Conservation (phyloP, 2,113 vertebrate genomes). For the Pelobates fuscus region DNA sequence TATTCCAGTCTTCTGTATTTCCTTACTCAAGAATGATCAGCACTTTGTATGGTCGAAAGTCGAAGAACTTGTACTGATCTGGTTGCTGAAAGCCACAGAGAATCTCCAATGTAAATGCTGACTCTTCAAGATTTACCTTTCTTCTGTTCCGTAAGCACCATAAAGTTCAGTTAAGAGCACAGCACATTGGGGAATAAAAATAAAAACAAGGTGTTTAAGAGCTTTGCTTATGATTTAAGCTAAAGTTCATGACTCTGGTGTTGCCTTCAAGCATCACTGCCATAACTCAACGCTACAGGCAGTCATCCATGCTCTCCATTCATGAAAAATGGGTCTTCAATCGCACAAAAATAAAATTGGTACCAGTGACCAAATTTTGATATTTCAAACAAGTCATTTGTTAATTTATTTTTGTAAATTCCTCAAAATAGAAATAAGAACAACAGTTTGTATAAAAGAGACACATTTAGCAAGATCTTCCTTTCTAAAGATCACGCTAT, state of each 20-base stretch:
- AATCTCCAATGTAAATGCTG: slow-evolving; percentile 39
- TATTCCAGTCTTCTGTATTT: slow-evolving; percentile 38
- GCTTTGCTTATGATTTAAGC: slow-evolving; percentile 45
- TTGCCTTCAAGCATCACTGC: slow-evolving; percentile 29
- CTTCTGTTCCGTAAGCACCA: slow-evolving; percentile 31
- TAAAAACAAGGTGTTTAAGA: slow-evolving; percentile 38
- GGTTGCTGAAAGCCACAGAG: slow-evolving; percentile 21
- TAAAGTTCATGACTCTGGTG: slow-evolving; percentile 33
- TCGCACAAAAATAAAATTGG: neutral
- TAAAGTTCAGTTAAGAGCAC: slow-evolving; percentile 18
- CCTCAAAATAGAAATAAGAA: too few relatives aligned
- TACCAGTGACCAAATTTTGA: slow-evolving; percentile 1
- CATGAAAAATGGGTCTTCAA: slow-evolving; percentile 1
- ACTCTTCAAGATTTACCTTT: slow-evolving; percentile 25
- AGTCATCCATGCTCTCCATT: slow-evolving; percentile 15
- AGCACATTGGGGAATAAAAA: slow-evolving; percentile 7
- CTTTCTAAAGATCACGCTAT: too few relatives aligned
- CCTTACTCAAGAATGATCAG: slow-evolving; percentile 17
- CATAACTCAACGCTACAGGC: slow-evolving; percentile 33
- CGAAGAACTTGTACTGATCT: neutral
- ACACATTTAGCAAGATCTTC: too few relatives aligned
- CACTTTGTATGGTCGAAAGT: slow-evolving; percentile 12
- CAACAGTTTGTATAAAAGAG: too few relatives aligned
- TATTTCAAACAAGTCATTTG: too few relatives aligned
- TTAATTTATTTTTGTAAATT: too few relatives aligned